These are phyloP conservation scores for Muntiacus reevesi DNA, from an alignment of 2,113 vertebrate genomes.

Conservation along the genomic window DNA sequence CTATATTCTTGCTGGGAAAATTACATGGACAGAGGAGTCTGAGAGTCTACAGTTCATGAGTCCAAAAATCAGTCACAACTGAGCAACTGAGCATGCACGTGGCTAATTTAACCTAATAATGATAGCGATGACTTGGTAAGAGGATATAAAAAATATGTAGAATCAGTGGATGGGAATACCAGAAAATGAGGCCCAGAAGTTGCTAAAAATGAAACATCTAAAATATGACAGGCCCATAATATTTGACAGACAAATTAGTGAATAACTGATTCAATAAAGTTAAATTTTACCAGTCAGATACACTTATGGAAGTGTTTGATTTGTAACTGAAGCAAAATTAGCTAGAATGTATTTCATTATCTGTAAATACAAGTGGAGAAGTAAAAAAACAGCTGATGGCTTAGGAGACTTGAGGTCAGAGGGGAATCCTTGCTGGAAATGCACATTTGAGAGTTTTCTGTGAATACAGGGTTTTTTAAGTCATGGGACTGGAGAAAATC, in stretches of 20 bases:
- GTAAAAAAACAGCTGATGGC: background rate
- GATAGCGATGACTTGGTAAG: background rate
- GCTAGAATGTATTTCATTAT: background rate
- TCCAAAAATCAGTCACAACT: background rate
- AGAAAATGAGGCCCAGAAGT: background rate
- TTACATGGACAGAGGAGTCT: background rate
- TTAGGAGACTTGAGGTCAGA: background rate
- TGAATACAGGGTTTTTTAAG: background rate
- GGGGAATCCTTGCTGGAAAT: background rate
- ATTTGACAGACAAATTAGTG: background rate
- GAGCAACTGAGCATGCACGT: background rate
- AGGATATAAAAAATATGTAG: background rate
- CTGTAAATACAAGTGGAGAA: background rate
- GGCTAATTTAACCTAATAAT: background rate
- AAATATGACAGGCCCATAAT: background rate
- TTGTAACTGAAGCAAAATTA: background rate
- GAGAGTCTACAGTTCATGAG: background rate
- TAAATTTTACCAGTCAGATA: background rate
- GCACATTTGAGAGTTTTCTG: background rate
- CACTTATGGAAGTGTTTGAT: background rate
- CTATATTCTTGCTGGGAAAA: background rate
- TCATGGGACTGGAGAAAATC: background rate
- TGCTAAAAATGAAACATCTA: background rate
- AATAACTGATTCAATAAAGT: background rate
- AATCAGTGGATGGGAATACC: background rate